Percentiles rank a stretch among this genome's conserved stretches.
Evolutionary conservation across 2,888 invertebrate species (phyloP).

Genomic region (Lepidocyrtoides sp.): DNA sequence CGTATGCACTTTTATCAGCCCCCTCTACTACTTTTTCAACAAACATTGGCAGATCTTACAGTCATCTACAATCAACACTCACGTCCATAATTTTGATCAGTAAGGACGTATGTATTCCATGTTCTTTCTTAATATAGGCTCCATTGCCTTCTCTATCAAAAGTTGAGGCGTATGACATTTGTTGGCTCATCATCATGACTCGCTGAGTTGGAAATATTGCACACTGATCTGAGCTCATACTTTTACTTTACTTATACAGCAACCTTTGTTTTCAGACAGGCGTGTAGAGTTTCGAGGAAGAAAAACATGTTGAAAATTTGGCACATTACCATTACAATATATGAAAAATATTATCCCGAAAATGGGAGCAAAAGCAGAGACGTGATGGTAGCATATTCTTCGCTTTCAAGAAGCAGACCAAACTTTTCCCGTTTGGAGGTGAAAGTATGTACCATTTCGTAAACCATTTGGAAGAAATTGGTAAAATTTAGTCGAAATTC

Average conservation of each 20-base stretch:
- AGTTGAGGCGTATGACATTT: conserved; percentile 8
- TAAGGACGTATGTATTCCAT: background rate
- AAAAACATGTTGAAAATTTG: conserved; percentile 32
- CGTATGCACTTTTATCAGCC: too few species aligned
- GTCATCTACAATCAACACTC: conserved; percentile 29
- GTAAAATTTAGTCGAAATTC: conserved; percentile 21
- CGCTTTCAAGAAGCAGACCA: conserved; percentile 1
- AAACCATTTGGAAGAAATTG: conserved; percentile 31
- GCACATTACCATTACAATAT: conserved; percentile 53
- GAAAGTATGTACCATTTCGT: conserved; percentile 23
- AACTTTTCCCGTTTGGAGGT: conserved; percentile 51
- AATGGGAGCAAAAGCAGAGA: background rate
- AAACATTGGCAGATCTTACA: too few species aligned
- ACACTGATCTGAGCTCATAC: background rate
- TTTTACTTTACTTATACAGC: background rate
- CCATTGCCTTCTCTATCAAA: background rate
- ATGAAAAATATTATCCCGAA: background rate
- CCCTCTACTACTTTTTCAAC: too few species aligned
- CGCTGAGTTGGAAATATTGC: conserved; percentile 29
- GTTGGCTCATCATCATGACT: conserved; percentile 41
- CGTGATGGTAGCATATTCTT: conserved; percentile 27
- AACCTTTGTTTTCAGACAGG: background rate
- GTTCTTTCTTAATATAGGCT: background rate
- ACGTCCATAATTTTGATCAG: background rate
- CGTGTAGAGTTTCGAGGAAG: background rate